Conservation (phyloP, 2,113 vertebrate species). For the Sisor rabdophorus region DNA sequence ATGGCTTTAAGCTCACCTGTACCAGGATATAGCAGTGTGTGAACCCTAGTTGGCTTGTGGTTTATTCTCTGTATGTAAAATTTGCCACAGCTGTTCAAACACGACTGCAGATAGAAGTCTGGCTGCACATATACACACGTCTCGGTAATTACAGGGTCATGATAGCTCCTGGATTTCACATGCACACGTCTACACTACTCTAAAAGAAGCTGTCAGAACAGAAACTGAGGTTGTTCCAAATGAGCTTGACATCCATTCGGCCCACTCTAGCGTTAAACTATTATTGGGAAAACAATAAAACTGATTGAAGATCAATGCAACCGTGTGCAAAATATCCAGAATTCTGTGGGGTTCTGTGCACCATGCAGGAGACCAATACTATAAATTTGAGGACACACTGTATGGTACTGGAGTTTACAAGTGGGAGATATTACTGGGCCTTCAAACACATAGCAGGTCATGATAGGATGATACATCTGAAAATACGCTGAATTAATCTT, state of each 20-base stretch:
- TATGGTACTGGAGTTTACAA: constrained; percentile 3
- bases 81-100: constrained; percentile 54
- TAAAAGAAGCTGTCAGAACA: neutral
- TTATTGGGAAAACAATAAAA: neutral
- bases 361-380: constrained; percentile 9
- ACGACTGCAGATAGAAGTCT: constrained; percentile 36
- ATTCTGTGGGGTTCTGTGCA: neutral
- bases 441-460: neutral
- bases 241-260: neutral
- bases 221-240: neutral
- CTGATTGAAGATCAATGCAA: neutral
- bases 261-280: neutral
- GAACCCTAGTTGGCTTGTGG: constrained; percentile 26
- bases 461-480: neutral
- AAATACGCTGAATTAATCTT: neutral
- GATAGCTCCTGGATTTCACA: constrained; percentile 36
- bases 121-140: constrained; percentile 42
- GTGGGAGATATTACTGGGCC: constrained; percentile 10
- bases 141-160: constrained; percentile 55
- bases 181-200: constrained; percentile 18
- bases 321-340: too few species aligned
- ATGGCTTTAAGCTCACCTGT: constrained; percentile 10
- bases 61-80: constrained; percentile 24
- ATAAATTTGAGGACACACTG: neutral
- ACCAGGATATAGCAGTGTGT: constrained; percentile 11